Percentiles rank a stretch among this genome's conserved stretches.
Conservation (phyloP, 1,140 invertebrate species). For the Atta texana region DNA sequence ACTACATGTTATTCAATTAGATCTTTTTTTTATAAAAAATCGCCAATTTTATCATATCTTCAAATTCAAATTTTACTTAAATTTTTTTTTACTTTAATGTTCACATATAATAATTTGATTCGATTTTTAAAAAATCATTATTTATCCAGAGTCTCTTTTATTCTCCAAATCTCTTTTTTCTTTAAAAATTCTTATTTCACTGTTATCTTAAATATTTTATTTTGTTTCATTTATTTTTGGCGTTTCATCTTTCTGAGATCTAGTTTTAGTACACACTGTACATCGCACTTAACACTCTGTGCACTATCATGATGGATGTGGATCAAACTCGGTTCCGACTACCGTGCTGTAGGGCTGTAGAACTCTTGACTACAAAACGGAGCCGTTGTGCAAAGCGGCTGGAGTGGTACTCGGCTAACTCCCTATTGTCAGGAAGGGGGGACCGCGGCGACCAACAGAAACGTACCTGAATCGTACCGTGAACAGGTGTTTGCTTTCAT, state of each 20-base stretch:
- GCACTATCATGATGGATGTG: slow-evolving; percentile 29
- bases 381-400: slow-evolving; percentile 55
- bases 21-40: background rate
- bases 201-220: background rate
- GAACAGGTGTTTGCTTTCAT: slow-evolving; percentile 73
- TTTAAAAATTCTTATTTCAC: background rate
- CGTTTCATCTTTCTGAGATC: background rate
- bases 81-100: background rate
- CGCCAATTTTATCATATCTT: background rate
- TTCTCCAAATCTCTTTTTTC: background rate
- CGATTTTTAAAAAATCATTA: background rate
- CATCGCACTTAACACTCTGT: slow-evolving; percentile 4
- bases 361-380: slow-evolving; percentile 68
- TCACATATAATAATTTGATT: background rate
- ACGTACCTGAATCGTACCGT: slow-evolving; percentile 56
- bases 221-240: background rate
- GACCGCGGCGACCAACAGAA: slow-evolving; percentile 66
- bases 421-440: slow-evolving; percentile 68
- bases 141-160: background rate
- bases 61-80: background rate
- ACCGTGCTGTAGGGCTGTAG: slow-evolving; percentile 45
- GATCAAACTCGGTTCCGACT: slow-evolving; percentile 39
- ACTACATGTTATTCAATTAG: background rate
- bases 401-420: slow-evolving; percentile 63
- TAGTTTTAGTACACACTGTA: background rate